These are phyloP conservation scores for Parnassius smintheus DNA, from an alignment of 2,888 invertebrate species.

Conservation along the genomic window DNA sequence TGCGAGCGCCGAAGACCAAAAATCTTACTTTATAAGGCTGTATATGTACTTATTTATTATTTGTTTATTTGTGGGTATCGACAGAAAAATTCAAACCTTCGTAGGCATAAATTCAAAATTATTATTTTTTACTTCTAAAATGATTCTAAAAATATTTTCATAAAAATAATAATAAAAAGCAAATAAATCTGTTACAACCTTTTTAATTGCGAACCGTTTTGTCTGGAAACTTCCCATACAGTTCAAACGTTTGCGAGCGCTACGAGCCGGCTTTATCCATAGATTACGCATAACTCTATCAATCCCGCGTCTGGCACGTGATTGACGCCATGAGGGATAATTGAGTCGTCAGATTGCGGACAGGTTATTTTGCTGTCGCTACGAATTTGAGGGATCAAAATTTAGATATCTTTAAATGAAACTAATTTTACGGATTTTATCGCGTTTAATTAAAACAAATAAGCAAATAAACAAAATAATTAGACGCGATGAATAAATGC, in stretches of 20 bases:
- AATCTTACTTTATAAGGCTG: too few species aligned
- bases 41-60: too few species aligned
- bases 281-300: conserved; percentile 62
- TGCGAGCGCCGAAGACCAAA: too few species aligned
- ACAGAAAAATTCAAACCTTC: too few species aligned
- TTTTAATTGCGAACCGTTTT: conserved; percentile 25
- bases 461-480: too few species aligned
- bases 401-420: conserved; percentile 7
- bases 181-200: neutral
- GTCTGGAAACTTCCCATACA: conserved; percentile 42
- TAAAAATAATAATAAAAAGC: too few species aligned
- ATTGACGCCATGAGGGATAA: conserved; percentile 53
- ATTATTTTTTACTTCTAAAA: too few species aligned
- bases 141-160: too few species aligned
- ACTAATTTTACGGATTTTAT: too few species aligned
- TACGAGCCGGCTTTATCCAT: conserved; percentile 56
- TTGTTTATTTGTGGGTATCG: too few species aligned
- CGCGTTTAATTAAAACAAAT: too few species aligned
- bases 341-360: conserved; percentile 32
- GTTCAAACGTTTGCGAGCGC: conserved; percentile 58
- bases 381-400: conserved; percentile 6
- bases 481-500: neutral
- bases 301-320: conserved; percentile 46
- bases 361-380: conserved; percentile 24
- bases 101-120: too few species aligned